Conservation (phyloP, 2,797 vertebrate genomes). For the Neomorphus geoffroyi region DNA sequence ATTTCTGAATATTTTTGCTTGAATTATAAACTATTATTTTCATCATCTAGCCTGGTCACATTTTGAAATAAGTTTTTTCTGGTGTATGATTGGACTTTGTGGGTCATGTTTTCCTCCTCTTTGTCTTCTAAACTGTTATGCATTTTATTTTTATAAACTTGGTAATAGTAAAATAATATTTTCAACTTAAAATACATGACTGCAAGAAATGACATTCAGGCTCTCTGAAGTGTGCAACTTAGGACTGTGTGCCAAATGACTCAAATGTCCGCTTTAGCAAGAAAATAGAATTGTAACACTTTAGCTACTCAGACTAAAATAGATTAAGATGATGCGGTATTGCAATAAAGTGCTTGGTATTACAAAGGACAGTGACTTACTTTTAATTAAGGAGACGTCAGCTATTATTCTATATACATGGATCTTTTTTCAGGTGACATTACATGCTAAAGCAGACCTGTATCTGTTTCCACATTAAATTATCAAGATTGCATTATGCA, state of each 20-base stretch:
- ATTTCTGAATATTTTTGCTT: neutral
- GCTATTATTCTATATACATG: neutral
- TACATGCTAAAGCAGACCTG: neutral
- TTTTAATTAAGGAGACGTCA: neutral
- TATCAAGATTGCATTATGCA: neutral
- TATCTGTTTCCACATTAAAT: neutral
- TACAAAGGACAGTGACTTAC: neutral
- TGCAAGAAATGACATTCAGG: accelerated
- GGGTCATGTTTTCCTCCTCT: neutral
- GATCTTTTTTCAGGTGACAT: neutral
- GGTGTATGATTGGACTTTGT: neutral
- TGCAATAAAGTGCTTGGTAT: neutral
- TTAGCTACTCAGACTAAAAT: neutral
- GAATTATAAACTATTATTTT: neutral
- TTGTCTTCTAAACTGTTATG: neutral
- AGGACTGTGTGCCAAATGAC: neutral
- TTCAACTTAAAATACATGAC: neutral
- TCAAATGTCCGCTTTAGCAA: neutral
- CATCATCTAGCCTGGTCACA: neutral
- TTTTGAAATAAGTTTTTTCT: neutral
- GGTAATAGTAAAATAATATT: neutral
- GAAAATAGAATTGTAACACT: neutral
- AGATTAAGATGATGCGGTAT: neutral
- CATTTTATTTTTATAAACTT: neutral
- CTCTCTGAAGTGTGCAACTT: neutral